Conservation (phyloP, 2,113 vertebrate species). For the Pampusana beccarii region DNA sequence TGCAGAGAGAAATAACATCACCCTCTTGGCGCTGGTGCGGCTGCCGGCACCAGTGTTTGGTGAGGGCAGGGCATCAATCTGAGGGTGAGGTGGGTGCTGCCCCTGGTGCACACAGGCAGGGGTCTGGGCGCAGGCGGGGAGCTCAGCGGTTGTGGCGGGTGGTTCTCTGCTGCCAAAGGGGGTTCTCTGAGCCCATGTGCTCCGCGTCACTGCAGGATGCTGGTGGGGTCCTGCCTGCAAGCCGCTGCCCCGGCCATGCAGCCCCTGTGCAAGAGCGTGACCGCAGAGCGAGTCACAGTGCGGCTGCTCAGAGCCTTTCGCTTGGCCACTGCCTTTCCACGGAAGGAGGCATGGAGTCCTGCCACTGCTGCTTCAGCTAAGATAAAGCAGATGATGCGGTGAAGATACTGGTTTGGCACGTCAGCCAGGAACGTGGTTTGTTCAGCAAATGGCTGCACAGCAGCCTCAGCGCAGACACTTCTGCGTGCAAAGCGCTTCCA, state of each 20-base stretch:
- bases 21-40: neutral
- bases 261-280: accelerated
- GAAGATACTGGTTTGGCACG: neutral
- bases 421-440: neutral
- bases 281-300: neutral
- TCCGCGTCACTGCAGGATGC: accelerated
- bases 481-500: neutral
- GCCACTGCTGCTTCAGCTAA: neutral
- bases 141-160: accelerated
- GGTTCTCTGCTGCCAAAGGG: neutral
- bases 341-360: neutral
- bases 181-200: accelerated
- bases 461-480: neutral
- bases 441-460: neutral
- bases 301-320: accelerated
- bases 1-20: neutral
- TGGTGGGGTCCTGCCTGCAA: neutral
- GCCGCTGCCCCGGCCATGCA: too few species aligned
- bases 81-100: accelerated
- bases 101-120: too few species aligned
- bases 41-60: accelerated
- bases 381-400: neutral
- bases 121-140: too few species aligned
- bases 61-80: accelerated
- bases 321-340: neutral